Conservation (phyloP, 2,113 vertebrate genomes). For the Protobothrops flavoviridis region DNA sequence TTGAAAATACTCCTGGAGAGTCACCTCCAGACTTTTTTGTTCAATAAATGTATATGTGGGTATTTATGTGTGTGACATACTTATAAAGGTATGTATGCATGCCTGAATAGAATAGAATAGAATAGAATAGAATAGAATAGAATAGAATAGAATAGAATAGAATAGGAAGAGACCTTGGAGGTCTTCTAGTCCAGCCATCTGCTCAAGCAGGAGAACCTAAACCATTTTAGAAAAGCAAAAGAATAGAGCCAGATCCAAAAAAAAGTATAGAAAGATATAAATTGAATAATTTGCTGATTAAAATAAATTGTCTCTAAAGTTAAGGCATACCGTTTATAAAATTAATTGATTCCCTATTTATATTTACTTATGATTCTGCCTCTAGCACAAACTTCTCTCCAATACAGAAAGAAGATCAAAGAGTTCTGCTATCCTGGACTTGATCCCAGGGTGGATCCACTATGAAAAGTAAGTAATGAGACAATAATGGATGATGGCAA, state of each 20-base stretch:
- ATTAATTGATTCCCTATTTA: neutral
- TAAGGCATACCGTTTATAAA: neutral
- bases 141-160: too few species aligned
- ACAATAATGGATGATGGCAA: neutral
- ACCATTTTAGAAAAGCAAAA: neutral
- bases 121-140: too few species aligned
- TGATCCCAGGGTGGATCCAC: neutral
- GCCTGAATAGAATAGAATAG: neutral
- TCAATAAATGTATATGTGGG: neutral
- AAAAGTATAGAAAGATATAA: neutral
- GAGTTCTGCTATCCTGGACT: neutral
- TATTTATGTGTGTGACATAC: neutral
- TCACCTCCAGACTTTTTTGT: neutral
- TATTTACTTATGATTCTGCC: neutral
- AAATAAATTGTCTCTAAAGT: neutral
- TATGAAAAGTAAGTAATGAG: neutral
- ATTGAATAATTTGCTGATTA: neutral
- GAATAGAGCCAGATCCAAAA: neutral
- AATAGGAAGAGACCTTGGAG: too few species aligned
- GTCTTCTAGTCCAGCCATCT: too few species aligned
- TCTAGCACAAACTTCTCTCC: neutral
- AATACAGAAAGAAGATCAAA: neutral
- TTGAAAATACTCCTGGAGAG: neutral
- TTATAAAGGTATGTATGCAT: neutral
- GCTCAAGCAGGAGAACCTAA: too few species aligned